These are phyloP conservation scores for Momotus momota DNA, from an alignment of 2,797 vertebrate genomes.

Conservation along the genomic window DNA sequence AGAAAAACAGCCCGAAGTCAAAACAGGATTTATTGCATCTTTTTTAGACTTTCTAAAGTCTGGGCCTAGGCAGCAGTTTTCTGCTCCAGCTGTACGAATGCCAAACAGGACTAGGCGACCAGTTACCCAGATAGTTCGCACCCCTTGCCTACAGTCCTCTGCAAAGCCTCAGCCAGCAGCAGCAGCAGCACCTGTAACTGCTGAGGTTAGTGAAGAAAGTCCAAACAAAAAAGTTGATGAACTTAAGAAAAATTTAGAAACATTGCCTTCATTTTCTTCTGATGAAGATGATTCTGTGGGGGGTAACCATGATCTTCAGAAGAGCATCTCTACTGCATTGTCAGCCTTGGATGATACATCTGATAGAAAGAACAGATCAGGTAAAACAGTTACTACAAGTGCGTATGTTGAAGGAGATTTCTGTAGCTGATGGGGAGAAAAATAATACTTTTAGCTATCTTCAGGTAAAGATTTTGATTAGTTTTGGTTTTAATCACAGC, in stretches of 20 bases:
- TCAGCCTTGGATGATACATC: conserved; percentile 88
- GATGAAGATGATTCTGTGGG: conserved; percentile 95
- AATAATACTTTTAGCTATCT: background rate
- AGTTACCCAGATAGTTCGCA: conserved; percentile 81
- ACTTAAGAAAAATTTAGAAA: conserved; percentile 92
- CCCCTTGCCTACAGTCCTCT: conserved; percentile 79
- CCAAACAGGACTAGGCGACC: conserved; percentile 89
- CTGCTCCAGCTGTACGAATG: conserved; percentile 88
- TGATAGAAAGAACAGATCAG: conserved; percentile 88
- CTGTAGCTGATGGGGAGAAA: background rate
- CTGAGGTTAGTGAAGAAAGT: conserved; percentile 78
- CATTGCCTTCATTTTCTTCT: conserved; percentile 93
- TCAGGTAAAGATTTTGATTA: background rate
- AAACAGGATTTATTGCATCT: conserved; percentile 97
- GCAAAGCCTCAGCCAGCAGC: conserved; percentile 79
- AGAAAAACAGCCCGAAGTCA: conserved; percentile 98
- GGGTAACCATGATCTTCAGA: conserved; percentile 91
- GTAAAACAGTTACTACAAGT: conserved; percentile 76
- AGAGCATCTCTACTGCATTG: conserved; percentile 90
- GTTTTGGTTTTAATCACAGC: background rate
- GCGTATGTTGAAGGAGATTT: background rate
- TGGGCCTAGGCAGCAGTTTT: conserved; percentile 95
- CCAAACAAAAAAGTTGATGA: conserved; percentile 87
- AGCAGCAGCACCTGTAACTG: conserved; percentile 49
- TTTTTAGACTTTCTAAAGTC: conserved; percentile 98